A percentile compares a stretch with the other conserved stretches of the same genome.
Evolutionary conservation across 2,113 vertebrate genomes (phyloP).

Genomic region (Reinhardtius hippoglossoides): DNA sequence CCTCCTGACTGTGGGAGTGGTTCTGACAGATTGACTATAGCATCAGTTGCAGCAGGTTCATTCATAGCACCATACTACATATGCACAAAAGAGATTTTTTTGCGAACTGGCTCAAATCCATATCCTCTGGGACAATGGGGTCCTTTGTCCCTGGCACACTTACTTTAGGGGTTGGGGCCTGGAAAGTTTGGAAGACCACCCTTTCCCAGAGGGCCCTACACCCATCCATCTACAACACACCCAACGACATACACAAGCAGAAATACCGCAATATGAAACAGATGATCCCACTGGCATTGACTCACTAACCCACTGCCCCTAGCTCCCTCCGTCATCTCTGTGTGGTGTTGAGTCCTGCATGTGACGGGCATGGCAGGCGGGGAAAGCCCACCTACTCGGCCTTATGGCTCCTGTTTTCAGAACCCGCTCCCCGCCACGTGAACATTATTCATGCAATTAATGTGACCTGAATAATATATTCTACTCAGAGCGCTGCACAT

Average conservation of each 20-base stretch:
- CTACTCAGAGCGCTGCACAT: constrained; percentile 17
- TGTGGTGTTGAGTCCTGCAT: too few species aligned
- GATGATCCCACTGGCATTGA: constrained; percentile 18
- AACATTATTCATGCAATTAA: background rate
- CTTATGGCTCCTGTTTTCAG: constrained; percentile 60
- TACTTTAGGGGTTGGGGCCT: background rate
- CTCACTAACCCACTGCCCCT: background rate
- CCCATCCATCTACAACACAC: constrained; percentile 5
- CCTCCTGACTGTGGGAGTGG: too few species aligned
- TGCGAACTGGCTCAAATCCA: too few species aligned
- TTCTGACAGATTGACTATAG: too few species aligned
- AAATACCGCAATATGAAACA: constrained; percentile 13
- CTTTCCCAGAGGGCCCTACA: background rate
- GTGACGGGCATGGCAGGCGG: constrained; percentile 9
- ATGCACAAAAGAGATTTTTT: too few species aligned
- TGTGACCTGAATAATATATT: background rate
- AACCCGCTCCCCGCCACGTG: constrained; percentile 22
- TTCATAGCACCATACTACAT: too few species aligned
- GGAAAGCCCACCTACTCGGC: constrained; percentile 61
- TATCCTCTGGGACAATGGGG: too few species aligned
- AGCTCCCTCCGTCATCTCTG: constrained; percentile 17
- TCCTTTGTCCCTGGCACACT: too few species aligned
- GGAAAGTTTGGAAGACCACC: background rate
- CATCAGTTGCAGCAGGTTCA: too few species aligned
- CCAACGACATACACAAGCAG: background rate